Evolutionary conservation across 2,797 vertebrate species (phyloP).

Genomic region (Coranthus polyacanthus): DNA sequence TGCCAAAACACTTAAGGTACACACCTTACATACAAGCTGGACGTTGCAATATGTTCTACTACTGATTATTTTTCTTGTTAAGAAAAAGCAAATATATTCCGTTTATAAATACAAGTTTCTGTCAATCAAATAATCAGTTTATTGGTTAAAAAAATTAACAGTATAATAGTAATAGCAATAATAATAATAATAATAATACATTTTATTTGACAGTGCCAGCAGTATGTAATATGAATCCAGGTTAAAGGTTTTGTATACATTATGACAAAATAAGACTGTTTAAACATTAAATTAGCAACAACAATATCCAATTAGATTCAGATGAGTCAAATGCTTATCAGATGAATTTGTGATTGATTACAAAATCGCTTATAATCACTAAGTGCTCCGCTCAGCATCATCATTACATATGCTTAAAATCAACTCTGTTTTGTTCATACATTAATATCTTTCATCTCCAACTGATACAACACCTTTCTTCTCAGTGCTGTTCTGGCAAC

Average conservation of each 20-base stretch:
- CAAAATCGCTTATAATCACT: slow-evolving; percentile 35
- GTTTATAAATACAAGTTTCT: background rate
- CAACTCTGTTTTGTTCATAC: slow-evolving; percentile 64
- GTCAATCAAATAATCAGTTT: background rate
- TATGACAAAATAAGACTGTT: background rate
- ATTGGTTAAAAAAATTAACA: background rate
- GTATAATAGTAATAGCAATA: too few relatives aligned
- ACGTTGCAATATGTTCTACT: too few relatives aligned
- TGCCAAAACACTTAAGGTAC: background rate
- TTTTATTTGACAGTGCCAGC: too few relatives aligned
- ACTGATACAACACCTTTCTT: slow-evolving; percentile 71
- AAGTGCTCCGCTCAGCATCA: slow-evolving; percentile 59
- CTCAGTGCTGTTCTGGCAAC: slow-evolving; percentile 76
- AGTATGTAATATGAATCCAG: background rate
- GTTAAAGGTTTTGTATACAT: background rate
- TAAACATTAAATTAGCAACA: too few relatives aligned
- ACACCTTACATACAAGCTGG: background rate
- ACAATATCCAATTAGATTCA: slow-evolving; percentile 1
- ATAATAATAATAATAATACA: too few relatives aligned
- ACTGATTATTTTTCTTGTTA: background rate
- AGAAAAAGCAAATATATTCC: background rate
- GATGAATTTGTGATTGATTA: slow-evolving; percentile 68
- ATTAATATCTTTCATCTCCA: slow-evolving; percentile 72
- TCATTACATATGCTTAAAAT: slow-evolving; percentile 68
- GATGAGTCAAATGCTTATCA: slow-evolving; percentile 25